A percentile compares a stretch with the other conserved stretches of the same genome.
These are phyloP conservation scores for Peromyscus eremicus DNA, from an alignment of 2,797 vertebrate species.

Conservation along the genomic window DNA sequence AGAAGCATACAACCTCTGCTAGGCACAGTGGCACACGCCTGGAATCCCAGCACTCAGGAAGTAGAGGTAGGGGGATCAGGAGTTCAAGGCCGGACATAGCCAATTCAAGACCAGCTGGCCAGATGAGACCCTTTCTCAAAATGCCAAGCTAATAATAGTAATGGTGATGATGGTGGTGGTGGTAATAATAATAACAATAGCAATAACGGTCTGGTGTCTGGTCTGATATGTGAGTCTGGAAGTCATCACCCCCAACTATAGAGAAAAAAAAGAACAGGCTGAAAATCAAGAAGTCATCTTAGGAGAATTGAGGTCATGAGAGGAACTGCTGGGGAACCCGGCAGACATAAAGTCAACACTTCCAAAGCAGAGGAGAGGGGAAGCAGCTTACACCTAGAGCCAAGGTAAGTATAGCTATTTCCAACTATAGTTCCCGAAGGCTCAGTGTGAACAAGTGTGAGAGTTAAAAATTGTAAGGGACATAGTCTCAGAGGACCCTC, in stretches of 20 bases:
- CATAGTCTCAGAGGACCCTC: not conserved
- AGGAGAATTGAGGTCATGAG: not conserved
- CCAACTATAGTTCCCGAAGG: not conserved
- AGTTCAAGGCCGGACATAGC: not conserved
- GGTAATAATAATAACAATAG: not conserved
- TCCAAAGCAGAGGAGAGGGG: not conserved
- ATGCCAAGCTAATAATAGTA: not conserved
- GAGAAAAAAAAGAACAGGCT: not conserved
- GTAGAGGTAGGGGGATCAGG: not conserved
- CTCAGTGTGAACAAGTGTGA: not conserved
- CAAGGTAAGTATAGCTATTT: not conserved
- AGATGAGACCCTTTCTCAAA: not conserved
- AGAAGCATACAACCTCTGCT: not conserved
- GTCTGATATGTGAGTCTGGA: slow-evolving; percentile 15
- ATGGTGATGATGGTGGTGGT: fast-evolving
- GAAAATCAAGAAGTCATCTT: not conserved
- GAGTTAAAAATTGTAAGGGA: not conserved
- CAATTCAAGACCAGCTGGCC: not conserved
- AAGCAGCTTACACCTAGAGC: not conserved
- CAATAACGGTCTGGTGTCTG: not conserved
- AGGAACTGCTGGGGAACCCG: not conserved
- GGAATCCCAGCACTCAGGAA: not conserved
- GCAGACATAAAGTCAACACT: not conserved
- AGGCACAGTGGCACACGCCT: not conserved
- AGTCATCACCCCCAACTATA: not conserved